Evolutionary conservation across 2,797 vertebrate genomes (phyloP).

Genomic region (Ctenopoma kingsleyae): DNA sequence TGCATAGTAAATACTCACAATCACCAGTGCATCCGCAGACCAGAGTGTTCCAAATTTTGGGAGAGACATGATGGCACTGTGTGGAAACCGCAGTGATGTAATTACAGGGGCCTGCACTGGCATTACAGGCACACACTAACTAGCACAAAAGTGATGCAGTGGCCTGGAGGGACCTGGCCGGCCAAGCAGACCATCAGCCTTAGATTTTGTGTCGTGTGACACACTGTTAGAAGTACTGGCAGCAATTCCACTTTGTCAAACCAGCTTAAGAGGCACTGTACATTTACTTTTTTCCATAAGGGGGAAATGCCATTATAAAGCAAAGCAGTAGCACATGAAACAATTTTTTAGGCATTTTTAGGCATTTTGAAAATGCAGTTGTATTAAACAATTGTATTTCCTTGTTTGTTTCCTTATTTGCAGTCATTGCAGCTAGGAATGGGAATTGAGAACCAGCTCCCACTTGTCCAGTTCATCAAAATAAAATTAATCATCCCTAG

Average conservation of each 20-base stretch:
- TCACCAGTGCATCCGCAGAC: slow-evolving; percentile 28
- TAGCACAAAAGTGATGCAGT: not conserved
- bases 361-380: too few species aligned
- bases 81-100: not conserved
- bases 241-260: not conserved
- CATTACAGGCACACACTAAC: not conserved
- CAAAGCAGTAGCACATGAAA: not conserved
- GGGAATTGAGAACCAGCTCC: too few species aligned
- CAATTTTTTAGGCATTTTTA: too few species aligned
- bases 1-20: not conserved
- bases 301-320: not conserved
- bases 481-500: not conserved
- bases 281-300: too few species aligned
- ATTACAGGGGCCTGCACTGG: slow-evolving; percentile 7
- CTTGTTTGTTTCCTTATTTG: too few species aligned
- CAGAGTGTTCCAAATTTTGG: slow-evolving; percentile 10
- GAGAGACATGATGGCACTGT: not conserved
- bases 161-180: not conserved
- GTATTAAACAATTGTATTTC: too few species aligned
- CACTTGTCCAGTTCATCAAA: too few species aligned
- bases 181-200: not conserved
- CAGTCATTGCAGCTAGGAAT: too few species aligned
- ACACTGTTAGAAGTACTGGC: not conserved
- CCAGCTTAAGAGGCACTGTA: not conserved
- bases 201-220: not conserved